phyloP scores from a whole-genome alignment of 2,113 vertebrate genomes.

The Oreotrochilus melanogaster region DNA sequence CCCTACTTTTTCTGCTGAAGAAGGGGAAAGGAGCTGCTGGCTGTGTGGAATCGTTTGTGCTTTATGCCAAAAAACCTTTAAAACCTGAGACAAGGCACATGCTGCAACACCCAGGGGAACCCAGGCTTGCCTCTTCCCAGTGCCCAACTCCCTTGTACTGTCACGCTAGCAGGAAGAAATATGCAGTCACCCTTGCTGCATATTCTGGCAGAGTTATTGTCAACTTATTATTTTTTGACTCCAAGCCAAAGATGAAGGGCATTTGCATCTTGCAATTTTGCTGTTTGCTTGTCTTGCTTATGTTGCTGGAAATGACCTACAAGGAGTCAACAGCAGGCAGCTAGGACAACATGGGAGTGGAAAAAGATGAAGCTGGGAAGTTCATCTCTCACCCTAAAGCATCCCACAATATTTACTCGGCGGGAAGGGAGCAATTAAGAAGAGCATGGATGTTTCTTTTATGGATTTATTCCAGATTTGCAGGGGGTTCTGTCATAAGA shows the following conservation, averaged over 20 bases:
- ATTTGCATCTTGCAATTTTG: slow-evolving; percentile 74
- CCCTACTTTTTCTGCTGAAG: neutral
- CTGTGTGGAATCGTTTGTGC: neutral
- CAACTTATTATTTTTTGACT: slow-evolving; percentile 67
- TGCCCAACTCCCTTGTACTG: slow-evolving; percentile 28
- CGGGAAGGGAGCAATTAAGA: slow-evolving; percentile 31
- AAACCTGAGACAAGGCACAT: neutral
- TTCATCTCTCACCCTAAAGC: slow-evolving; percentile 6
- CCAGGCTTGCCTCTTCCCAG: neutral
- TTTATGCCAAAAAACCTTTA: slow-evolving; percentile 19
- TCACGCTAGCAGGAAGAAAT: slow-evolving; percentile 30
- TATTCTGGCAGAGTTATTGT: slow-evolving; percentile 62
- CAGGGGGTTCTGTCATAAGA: neutral
- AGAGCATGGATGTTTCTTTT: neutral
- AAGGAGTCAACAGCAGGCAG: slow-evolving; percentile 59
- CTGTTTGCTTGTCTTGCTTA: slow-evolving; percentile 63
- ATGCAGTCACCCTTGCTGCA: slow-evolving; percentile 62
- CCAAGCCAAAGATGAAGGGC: slow-evolving; percentile 57
- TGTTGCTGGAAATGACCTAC: slow-evolving; percentile 60
- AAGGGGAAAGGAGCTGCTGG: neutral
- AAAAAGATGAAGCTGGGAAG: slow-evolving; percentile 40
- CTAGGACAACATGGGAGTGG: neutral
- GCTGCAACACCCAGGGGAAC: neutral
- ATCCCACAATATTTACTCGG: neutral
- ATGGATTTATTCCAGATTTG: slow-evolving; percentile 39